Percentiles rank a stretch among this genome's conserved stretches.
Evolutionary conservation across 2,113 vertebrate genomes (phyloP).

Genomic region (Peucedramus taeniatus): DNA sequence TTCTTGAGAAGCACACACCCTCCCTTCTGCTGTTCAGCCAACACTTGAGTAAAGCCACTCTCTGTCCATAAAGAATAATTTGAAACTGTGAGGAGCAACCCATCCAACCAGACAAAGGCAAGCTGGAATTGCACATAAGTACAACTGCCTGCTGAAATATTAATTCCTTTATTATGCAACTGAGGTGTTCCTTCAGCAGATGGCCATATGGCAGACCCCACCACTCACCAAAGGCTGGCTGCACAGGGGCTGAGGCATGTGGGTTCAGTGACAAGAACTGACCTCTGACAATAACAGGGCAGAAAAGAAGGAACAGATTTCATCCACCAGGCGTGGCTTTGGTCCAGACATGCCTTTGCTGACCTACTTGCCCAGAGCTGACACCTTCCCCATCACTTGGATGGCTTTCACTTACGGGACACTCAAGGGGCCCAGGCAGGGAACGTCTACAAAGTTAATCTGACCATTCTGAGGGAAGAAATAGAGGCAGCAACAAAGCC

Average conservation of each 20-base stretch:
- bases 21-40: neutral
- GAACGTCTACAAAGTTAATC: neutral
- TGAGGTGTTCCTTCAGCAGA: neutral
- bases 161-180: neutral
- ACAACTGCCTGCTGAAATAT: conserved; percentile 8
- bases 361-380: neutral
- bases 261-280: neutral
- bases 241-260: neutral
- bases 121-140: neutral
- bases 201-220: neutral
- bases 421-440: accelerated
- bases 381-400: neutral
- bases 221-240: neutral
- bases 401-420: neutral
- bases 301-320: neutral
- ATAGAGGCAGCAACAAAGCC: neutral
- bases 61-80: neutral
- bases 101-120: neutral
- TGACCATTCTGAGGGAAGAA: neutral
- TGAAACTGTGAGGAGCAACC: neutral
- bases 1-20: neutral
- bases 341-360: neutral
- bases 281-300: neutral
- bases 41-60: neutral
- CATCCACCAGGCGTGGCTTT: neutral